Conservation (phyloP, 2,888 invertebrate species). For the Lithophane socia region DNA sequence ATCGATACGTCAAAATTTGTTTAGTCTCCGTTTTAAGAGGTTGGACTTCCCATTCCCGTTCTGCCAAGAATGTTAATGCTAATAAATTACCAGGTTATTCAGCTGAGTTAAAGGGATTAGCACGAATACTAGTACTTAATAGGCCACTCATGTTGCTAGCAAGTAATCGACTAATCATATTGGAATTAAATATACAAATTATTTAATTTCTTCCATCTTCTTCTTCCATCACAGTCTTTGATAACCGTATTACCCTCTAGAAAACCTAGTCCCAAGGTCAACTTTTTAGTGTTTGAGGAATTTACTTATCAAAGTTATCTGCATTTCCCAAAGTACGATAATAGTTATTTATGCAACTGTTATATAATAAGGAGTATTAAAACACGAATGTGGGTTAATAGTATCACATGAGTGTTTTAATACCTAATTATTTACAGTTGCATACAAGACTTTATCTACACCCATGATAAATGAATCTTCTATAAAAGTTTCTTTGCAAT, state of each 20-base stretch:
- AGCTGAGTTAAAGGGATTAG: background rate
- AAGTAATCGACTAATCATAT: background rate
- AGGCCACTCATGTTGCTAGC: no score
- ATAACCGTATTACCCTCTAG: no score
- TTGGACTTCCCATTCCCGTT: constrained; percentile 2
- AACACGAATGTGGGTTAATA: no score
- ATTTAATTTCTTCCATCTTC: no score
- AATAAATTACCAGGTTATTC: background rate
- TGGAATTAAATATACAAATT: background rate
- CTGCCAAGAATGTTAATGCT: constrained; percentile 22
- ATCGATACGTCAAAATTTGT: constrained; percentile 35
- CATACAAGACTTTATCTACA: no score
- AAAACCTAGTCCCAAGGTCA: background rate
- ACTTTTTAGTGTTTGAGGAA: background rate
- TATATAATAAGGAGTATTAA: no score
- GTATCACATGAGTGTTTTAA: no score
- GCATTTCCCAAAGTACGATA: background rate
- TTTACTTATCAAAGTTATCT: background rate
- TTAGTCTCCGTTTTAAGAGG: constrained; percentile 29
- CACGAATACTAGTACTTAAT: background rate
- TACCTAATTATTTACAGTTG: no score
- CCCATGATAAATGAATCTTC: no score
- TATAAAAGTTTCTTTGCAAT: no score
- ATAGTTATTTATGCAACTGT: no score
- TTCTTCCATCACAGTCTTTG: background rate